A percentile compares a stretch with the other conserved stretches of the same genome.
phyloP scores from a whole-genome alignment of 2,797 vertebrate species.

The Hemitrygon akajei region DNA sequence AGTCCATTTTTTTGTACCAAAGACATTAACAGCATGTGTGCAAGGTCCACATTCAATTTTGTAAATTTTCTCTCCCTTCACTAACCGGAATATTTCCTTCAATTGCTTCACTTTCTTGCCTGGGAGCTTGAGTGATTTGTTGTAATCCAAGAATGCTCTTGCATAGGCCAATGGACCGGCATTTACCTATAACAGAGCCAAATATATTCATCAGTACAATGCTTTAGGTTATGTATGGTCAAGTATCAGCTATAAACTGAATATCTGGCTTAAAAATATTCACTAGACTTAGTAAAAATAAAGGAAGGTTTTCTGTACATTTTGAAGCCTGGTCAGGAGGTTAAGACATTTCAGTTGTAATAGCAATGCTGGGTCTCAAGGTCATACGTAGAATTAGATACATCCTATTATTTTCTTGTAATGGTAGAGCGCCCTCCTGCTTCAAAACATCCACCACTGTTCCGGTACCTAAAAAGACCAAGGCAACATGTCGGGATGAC shows the following conservation, averaged over 20 bases:
- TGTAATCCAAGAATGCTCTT: conserved; percentile 83
- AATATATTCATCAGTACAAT: neutral
- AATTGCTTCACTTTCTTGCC: conserved; percentile 84
- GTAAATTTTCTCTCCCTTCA: neutral
- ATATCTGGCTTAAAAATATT: neutral
- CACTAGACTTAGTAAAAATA: neutral
- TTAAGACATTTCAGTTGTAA: no score
- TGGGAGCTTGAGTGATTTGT: conserved; percentile 68
- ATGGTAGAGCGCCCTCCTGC: no score
- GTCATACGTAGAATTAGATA: no score
- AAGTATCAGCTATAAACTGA: neutral
- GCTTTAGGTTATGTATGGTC: neutral
- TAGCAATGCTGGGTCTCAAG: no score
- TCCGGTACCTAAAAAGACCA: no score
- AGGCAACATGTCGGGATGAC: no score
- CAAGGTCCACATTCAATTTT: neutral
- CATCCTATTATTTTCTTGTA: no score
- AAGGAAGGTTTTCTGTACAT: neutral
- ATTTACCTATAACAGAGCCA: conserved; percentile 71
- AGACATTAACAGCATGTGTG: neutral
- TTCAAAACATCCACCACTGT: no score
- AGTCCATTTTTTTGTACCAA: no score
- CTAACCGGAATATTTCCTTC: conserved; percentile 89
- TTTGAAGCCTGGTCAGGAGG: neutral
- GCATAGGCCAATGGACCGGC: conserved; percentile 95